Percentiles rank a stretch among this genome's conserved stretches.
Evolutionary conservation across 2,113 vertebrate genomes (phyloP).

Genomic region (Andinoacara biseriatus): DNA sequence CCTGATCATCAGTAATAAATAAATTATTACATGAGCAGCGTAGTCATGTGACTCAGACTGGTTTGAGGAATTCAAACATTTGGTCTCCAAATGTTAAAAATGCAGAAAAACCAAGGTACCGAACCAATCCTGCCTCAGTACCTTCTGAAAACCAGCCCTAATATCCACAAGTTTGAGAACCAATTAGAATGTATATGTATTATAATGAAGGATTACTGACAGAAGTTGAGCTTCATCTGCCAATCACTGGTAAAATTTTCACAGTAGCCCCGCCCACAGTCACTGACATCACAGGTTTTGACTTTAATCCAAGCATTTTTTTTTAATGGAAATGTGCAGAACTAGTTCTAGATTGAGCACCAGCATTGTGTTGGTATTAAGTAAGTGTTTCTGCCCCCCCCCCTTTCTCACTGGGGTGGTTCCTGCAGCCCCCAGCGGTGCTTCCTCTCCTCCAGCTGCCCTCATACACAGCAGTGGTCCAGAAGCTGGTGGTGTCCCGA

Average conservation of each 20-base stretch:
- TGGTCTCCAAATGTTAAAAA: background rate
- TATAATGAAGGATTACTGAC: background rate
- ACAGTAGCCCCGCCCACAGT: background rate
- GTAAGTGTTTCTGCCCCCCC: background rate
- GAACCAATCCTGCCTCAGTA: background rate
- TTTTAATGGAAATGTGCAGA: background rate
- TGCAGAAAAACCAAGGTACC: background rate
- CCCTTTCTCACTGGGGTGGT: conserved; percentile 77
- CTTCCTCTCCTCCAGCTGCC: conserved; percentile 89
- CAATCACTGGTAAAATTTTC: background rate
- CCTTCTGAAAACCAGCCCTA: background rate
- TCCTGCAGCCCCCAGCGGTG: conserved; percentile 91
- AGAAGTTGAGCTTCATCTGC: background rate
- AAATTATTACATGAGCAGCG: accelerated
- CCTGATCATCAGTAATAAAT: background rate
- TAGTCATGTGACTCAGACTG: background rate
- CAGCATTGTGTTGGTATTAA: background rate
- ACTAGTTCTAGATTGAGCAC: background rate
- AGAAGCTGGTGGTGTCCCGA: conserved; percentile 76
- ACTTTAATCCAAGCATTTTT: background rate
- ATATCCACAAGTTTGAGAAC: background rate
- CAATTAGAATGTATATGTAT: too few species aligned
- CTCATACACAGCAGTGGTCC: conserved; percentile 85
- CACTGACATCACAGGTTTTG: background rate
- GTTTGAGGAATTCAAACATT: background rate